Conservation (phyloP, 2,888 invertebrate genomes). For the Rotaria sp. region DNA sequence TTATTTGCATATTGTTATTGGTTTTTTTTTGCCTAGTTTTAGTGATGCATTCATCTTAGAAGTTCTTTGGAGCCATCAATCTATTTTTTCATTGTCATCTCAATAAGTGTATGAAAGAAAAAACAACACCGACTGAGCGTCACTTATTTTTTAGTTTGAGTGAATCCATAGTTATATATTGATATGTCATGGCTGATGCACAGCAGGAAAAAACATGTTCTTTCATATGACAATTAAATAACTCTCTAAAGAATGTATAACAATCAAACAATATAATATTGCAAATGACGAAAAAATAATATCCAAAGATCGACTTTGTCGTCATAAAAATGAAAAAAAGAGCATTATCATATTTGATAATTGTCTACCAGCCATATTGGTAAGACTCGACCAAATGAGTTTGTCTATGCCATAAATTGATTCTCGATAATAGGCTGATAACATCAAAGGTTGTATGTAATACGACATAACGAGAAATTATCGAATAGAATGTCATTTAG, state of each 20-base stretch:
- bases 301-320: background rate
- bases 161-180: background rate
- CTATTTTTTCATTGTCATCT: no score
- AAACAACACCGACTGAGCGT: background rate
- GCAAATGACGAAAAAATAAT: background rate
- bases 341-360: background rate
- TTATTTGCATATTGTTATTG: background rate
- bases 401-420: background rate
- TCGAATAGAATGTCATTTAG: background rate
- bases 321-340: background rate
- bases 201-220: background rate
- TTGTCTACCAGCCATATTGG: background rate
- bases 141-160: background rate
- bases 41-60: no score
- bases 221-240: background rate
- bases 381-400: background rate
- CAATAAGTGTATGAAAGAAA: background rate
- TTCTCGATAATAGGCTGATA: background rate
- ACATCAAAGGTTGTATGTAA: background rate
- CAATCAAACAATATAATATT: background rate
- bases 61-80: no score
- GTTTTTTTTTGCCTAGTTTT: no score
- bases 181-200: background rate
- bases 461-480: background rate
- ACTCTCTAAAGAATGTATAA: background rate